These are phyloP conservation scores for Leuctra nigra DNA, from an alignment of 2,888 invertebrate genomes.

Conservation along the genomic window DNA sequence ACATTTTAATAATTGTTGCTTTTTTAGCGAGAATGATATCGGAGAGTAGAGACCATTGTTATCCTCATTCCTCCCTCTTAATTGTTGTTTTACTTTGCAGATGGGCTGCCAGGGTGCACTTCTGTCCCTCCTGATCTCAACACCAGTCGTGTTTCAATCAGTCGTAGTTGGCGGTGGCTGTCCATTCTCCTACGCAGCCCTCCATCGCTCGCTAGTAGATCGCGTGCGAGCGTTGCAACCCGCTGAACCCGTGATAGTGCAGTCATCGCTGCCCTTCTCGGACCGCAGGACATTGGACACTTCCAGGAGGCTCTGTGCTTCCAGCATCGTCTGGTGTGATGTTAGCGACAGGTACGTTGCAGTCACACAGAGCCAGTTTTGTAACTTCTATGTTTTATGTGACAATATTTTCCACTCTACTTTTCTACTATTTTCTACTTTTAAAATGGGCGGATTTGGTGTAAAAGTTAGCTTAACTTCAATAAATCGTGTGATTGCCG, in stretches of 20 bases:
- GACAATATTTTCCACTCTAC: no score
- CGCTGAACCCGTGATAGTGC: constrained; percentile 31
- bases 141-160: constrained; percentile 61
- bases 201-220: constrained; percentile 47
- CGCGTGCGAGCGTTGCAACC: constrained; percentile 35
- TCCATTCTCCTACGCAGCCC: constrained; percentile 53
- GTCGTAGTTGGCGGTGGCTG: constrained; percentile 63
- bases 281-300: constrained; percentile 25
- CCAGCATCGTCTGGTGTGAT: constrained; percentile 55
- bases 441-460: no score
- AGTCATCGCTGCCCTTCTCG: constrained; percentile 29
- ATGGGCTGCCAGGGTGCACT: constrained; percentile 56
- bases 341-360: constrained; percentile 40
- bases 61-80: no score
- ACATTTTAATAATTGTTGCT: not conserved
- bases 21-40: no score
- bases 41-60: no score
- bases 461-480: no score
- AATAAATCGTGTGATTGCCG: no score
- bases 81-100: constrained; percentile 10
- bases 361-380: no score
- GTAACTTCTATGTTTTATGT: no score
- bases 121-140: constrained; percentile 55
- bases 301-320: constrained; percentile 47
- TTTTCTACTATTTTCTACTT: no score